Evolutionary conservation across 2,888 invertebrate species (phyloP), one percentile per base, ranked within the genome.

Genomic region (Conistra vaccinii): DNA sequence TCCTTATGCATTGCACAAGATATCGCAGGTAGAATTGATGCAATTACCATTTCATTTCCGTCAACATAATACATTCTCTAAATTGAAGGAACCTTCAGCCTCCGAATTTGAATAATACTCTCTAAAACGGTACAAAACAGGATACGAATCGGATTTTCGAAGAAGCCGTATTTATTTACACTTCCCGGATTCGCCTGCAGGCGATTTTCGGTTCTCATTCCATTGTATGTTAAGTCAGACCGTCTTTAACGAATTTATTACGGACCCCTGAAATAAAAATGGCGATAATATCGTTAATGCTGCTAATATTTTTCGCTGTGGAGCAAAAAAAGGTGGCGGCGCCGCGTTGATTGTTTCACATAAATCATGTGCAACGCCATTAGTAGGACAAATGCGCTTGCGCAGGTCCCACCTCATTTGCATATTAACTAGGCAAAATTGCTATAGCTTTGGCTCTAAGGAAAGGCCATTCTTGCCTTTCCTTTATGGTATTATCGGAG

Each of bases 381-480:
- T 91, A 90, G 89, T 87, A 84, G 87, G 86, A 90, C 89, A 89
- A 91, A 90, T 86, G 87, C 86, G 87, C 85, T 77, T 79, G 89
- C 86, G 87, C 87, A 87, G 83, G 75, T 81, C 75, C 80, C 74
- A 72, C 73, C 88, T 79, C 75, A 90, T 90, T 89, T 88, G 84
- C 89, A 90, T 89, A 87, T 85, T 86, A 88, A 86, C 87, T 90
- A 89, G 87, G 84, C 83, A 85, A 87, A 80, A 80, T 85, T 76
- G 76, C 81, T 80, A 78, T 80, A 70, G 78, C 74, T 70, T 76
- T 81, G 48, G 14, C 63, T 74, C 23, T 69, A 66, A 78, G 70
- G 70, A 73, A 72, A 78, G 62, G 45, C n/a, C n/a, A 84, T 80
- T 73, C 60, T 80, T 78, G 48, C 58, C 75, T 85, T 83, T 80